Percentiles rank a stretch among this genome's conserved stretches.
phyloP scores from a whole-genome alignment of 2,888 invertebrate genomes.

The Sympetrum striolatum region DNA sequence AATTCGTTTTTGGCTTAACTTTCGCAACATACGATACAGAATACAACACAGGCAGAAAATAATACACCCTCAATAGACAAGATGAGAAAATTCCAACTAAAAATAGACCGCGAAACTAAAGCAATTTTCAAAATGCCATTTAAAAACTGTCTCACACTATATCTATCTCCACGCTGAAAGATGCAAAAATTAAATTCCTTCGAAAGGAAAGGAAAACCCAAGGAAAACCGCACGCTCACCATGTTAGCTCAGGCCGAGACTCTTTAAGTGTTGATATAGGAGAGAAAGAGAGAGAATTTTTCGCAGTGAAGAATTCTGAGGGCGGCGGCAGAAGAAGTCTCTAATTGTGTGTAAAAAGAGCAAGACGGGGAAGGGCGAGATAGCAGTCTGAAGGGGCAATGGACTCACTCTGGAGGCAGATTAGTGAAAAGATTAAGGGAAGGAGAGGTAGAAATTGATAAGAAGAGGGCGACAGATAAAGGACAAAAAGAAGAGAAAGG shows the following conservation, averaged over 20 bases:
- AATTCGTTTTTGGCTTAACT: not conserved
- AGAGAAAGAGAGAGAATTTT: conserved; percentile 10
- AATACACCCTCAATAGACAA: not conserved
- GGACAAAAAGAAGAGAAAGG: no score
- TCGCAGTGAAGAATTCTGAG: conserved; percentile 20
- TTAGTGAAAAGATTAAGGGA: not conserved
- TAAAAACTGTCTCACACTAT: not conserved
- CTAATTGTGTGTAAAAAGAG: conserved; percentile 1
- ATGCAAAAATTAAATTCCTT: not conserved
- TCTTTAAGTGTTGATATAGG: conserved; percentile 37
- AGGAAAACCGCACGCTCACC: not conserved
- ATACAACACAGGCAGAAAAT: not conserved
- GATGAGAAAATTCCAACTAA: not conserved
- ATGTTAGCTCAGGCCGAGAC: not conserved
- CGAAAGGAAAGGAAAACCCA: not conserved
- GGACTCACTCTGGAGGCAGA: not conserved
- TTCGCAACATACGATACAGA: not conserved
- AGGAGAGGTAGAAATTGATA: not conserved
- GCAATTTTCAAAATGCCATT: not conserved
- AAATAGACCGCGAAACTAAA: conserved; percentile 19
- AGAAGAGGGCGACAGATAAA: not conserved
- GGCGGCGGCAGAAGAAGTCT: not conserved
- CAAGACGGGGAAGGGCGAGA: not conserved
- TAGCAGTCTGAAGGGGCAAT: not conserved
- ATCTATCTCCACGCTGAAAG: not conserved